Evolutionary conservation across 2,113 vertebrate species (phyloP), one percentile per base, ranked within the genome.

Genomic region (Barnardius zonarius): DNA sequence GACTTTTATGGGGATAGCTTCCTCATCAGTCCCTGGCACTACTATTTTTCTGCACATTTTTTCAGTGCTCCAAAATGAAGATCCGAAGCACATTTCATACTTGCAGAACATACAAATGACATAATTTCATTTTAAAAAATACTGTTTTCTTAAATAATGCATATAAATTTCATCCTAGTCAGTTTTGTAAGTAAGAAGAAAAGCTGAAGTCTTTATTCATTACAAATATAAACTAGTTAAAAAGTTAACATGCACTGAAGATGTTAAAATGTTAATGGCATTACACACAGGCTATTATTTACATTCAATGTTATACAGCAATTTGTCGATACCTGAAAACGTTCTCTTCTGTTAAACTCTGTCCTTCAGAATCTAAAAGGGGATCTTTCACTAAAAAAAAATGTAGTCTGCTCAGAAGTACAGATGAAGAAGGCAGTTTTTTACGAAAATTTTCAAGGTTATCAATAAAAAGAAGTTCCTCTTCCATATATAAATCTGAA

Each of bases 401-500:
- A 17, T 96, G 97, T 49, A 98, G 74, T 72, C 96, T 98, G 85
- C 87, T 97, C 73, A 95, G 39, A 49, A 98, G 80, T 52, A 80
- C 11, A 74, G 79, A 72, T 54, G 83, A 70, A 83, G 91, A 76
- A 67, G 98, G 97, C 41, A 98, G 17, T 0, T 87, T 94, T 83
- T 87, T 95, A 74, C 5, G 17, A 95, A 88, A 96, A 39, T n/a
- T 17, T 81, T 67, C 72, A 69, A 97, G 92, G 86, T 92, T 44
- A 84, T 97, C 85, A 87, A 63, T 20, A 94, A 97, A 98, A 92
- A 97, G 35, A 59, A 97, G 51, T 81, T 98, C 97, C 15, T 98
- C 96, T 79, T 97, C 96, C 90, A 98, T 83, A 91, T 1, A 93
- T 27, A 98, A 97, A 95, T 96, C 98, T 98, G 95, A 62, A 82